Evolutionary conservation across 1,140 invertebrate genomes (phyloP).

Genomic region (Anastrepha obliqua): DNA sequence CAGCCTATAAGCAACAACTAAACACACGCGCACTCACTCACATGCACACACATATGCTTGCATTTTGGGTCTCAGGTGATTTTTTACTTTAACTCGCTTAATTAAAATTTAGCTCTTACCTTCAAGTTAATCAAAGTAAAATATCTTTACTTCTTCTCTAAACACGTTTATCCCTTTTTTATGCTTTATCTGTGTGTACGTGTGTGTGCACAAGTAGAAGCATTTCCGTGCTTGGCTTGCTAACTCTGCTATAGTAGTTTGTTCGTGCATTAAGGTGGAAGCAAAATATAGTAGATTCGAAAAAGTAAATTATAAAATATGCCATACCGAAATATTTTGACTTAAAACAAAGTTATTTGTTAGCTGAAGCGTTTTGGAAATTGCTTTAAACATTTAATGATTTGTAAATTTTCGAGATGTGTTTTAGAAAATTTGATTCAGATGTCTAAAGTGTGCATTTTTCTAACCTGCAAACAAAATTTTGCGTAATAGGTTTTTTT

Average conservation of each 20-base stretch:
- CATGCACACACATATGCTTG: background rate
- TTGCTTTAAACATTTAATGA: too few relatives aligned
- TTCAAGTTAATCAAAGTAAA: slow-evolving; percentile 45
- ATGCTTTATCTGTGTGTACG: background rate
- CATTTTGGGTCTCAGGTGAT: slow-evolving; percentile 24
- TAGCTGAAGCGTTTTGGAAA: too few relatives aligned
- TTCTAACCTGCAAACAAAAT: too few relatives aligned
- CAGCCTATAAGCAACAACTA: background rate
- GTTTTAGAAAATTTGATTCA: too few relatives aligned
- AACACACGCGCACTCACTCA: background rate
- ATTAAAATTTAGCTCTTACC: slow-evolving; percentile 32
- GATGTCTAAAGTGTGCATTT: too few relatives aligned
- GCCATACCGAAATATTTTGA: too few relatives aligned
- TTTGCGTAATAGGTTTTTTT: too few relatives aligned
- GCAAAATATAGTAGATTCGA: too few relatives aligned
- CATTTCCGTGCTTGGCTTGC: background rate
- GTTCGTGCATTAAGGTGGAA: too few relatives aligned
- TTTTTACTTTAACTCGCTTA: slow-evolving; percentile 34
- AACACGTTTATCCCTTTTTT: background rate
- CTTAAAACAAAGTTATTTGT: too few relatives aligned
- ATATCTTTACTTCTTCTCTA: slow-evolving; percentile 14
- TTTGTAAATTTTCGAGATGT: too few relatives aligned
- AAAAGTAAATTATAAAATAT: too few relatives aligned
- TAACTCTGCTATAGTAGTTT: background rate
- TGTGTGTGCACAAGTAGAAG: background rate